Conservation (phyloP, 2,888 invertebrate genomes). For the Monopis laevigella region DNA sequence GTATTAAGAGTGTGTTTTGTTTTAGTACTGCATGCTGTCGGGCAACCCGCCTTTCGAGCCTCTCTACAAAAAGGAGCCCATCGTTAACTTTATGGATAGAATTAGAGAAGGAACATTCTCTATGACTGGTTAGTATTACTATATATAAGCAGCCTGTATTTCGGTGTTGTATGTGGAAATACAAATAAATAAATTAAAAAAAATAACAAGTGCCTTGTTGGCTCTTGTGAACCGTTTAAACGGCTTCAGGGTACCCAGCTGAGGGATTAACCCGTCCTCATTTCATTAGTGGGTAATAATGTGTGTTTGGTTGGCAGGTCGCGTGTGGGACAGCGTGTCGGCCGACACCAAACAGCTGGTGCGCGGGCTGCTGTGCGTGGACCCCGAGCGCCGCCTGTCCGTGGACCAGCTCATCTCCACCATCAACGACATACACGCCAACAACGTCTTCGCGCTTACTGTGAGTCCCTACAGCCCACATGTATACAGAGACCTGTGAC, state of each 20-base stretch:
- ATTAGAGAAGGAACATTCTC: constrained; percentile 83
- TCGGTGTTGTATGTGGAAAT: no score
- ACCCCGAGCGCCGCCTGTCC: constrained; percentile 76
- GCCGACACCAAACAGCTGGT: constrained; percentile 79
- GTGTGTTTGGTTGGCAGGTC: constrained; percentile 30
- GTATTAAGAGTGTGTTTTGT: constrained; percentile 12
- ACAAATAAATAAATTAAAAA: no score
- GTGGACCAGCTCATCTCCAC: constrained; percentile 72
- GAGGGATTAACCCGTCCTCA: not conserved
- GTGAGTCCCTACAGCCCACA: no score
- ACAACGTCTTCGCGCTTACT: no score
- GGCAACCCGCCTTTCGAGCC: constrained; percentile 89
- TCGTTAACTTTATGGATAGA: constrained; percentile 78
- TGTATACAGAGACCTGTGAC: no score
- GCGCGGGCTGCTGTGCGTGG: constrained; percentile 79
- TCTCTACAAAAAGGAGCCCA: constrained; percentile 75
- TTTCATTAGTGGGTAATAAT: not conserved
- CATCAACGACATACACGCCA: constrained; percentile 18
- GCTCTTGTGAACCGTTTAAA: no score
- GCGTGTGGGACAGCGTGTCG: constrained; percentile 77
- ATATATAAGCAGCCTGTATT: not conserved
- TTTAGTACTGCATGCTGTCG: constrained; percentile 81
- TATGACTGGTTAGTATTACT: constrained; percentile 72
- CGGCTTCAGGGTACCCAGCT: no score
- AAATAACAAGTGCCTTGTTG: no score